Percentiles rank a stretch among this genome's conserved stretches.
Conservation (phyloP, 2,888 invertebrate genomes). For the Camptogramma bilineatum region DNA sequence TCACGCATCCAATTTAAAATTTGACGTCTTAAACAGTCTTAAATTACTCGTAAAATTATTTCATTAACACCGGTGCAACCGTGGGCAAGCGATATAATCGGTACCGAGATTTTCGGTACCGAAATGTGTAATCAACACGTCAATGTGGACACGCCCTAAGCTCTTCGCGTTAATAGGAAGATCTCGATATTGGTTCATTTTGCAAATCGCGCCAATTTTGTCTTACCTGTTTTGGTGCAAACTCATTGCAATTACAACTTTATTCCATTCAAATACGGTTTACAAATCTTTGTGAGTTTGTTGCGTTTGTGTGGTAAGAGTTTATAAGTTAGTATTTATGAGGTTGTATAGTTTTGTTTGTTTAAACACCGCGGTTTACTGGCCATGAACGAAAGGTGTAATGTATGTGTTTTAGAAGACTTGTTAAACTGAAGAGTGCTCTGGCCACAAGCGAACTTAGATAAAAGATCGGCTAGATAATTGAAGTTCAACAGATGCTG, state of each 20-base stretch:
- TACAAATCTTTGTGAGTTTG: conserved; percentile 1
- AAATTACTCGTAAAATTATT: conserved; percentile 84
- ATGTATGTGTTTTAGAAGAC: conserved; percentile 32
- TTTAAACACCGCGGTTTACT: conserved; percentile 40
- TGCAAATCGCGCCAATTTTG: conserved; percentile 58
- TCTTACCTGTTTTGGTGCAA: conserved; percentile 25
- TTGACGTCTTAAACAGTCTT: conserved; percentile 85
- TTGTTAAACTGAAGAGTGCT: conserved; percentile 21
- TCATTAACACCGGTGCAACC: conserved; percentile 75
- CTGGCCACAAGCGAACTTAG: conserved; percentile 10
- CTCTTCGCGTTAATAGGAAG: conserved; percentile 76
- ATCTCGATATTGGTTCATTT: conserved; percentile 74
- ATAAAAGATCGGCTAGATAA: conserved; percentile 28
- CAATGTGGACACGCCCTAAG: conserved; percentile 73
- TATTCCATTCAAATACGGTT: conserved; percentile 35
- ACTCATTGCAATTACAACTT: conserved; percentile 39
- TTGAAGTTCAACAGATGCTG: conserved; percentile 19
- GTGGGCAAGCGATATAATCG: conserved; percentile 62
- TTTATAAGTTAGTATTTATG: conserved; percentile 66
- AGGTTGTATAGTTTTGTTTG: conserved; percentile 61
- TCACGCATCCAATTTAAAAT: conserved; percentile 84
- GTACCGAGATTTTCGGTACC: conserved; percentile 68
- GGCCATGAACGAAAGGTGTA: conserved; percentile 36
- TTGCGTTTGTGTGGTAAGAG: conserved; percentile 39
- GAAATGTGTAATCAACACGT: conserved; percentile 80